A percentile compares a stretch with the other conserved stretches of the same genome.
phyloP scores from a whole-genome alignment of 1,140 invertebrate genomes.

The Patella vulgata region DNA sequence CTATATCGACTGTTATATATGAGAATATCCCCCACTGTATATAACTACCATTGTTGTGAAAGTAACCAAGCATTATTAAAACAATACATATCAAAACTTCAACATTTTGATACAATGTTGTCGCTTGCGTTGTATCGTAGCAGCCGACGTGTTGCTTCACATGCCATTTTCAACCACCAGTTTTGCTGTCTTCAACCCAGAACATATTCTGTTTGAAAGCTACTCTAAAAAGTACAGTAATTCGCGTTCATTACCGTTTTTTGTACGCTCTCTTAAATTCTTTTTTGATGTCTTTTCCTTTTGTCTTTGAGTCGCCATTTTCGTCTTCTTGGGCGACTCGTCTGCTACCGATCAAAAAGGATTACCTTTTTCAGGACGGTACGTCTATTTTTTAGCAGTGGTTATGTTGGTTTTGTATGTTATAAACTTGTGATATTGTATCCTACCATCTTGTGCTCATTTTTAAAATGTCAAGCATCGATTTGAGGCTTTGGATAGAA shows the following conservation, averaged over 20 bases:
- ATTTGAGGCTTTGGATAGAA: too few species aligned
- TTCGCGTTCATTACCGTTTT: conserved; percentile 24
- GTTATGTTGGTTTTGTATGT: too few species aligned
- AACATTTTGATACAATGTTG: neutral
- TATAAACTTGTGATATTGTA: too few species aligned
- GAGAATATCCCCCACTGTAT: neutral
- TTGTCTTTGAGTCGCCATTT: conserved; percentile 42
- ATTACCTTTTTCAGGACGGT: too few species aligned
- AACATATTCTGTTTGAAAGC: too few species aligned
- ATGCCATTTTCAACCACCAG: conserved; percentile 20
- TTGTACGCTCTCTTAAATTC: conserved; percentile 13
- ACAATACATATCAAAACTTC: neutral
- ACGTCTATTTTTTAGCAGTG: too few species aligned
- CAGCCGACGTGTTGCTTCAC: conserved; percentile 15
- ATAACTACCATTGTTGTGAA: neutral
- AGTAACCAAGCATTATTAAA: neutral
- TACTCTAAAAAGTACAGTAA: too few species aligned
- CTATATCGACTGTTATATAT: neutral
- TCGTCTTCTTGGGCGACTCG: conserved; percentile 32
- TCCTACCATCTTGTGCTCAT: too few species aligned
- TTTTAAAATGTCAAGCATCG: too few species aligned
- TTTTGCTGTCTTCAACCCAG: conserved; percentile 13
- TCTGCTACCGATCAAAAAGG: conserved; percentile 41
- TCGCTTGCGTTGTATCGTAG: too few species aligned
- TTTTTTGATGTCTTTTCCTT: conserved; percentile 37